phyloP scores from a whole-genome alignment of 23 tunicate genomes.

The Diplosoma virens region DNA sequence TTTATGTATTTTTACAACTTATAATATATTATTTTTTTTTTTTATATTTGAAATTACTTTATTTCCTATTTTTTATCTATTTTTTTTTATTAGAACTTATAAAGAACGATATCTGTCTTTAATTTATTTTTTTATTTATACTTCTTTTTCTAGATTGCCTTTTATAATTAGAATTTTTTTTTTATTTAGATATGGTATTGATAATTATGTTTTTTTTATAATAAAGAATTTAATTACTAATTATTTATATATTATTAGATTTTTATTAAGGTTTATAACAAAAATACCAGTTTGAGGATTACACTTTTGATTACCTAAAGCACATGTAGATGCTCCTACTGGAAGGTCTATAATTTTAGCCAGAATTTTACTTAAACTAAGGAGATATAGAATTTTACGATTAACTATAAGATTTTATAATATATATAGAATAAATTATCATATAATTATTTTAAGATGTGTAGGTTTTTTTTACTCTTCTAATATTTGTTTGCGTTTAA shows the following conservation, averaged over 20 bases:
- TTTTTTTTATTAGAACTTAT: neutral
- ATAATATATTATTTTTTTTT: neutral
- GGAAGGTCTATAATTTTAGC: conserved; percentile 30
- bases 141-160: neutral
- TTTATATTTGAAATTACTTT: neutral
- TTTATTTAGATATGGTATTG: neutral
- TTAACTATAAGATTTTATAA: neutral
- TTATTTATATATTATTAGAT: neutral
- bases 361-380: neutral
- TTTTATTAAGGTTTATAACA: neutral
- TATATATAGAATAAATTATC: neutral
- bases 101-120: neutral
- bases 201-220: neutral
- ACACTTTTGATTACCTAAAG: conserved; percentile 16
- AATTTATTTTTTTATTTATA: conserved; percentile 8
- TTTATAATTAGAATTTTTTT: neutral
- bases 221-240: neutral
- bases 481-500: neutral
- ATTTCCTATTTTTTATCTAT: conserved; percentile 3
- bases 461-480: neutral
- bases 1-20: neutral
- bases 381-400: conserved; percentile 5
- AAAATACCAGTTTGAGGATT: neutral
- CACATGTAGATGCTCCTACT: conserved; percentile 28
- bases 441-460: neutral